Conservation (phyloP, 2,797 vertebrate species). For the Microctenopoma lineatum region DNA sequence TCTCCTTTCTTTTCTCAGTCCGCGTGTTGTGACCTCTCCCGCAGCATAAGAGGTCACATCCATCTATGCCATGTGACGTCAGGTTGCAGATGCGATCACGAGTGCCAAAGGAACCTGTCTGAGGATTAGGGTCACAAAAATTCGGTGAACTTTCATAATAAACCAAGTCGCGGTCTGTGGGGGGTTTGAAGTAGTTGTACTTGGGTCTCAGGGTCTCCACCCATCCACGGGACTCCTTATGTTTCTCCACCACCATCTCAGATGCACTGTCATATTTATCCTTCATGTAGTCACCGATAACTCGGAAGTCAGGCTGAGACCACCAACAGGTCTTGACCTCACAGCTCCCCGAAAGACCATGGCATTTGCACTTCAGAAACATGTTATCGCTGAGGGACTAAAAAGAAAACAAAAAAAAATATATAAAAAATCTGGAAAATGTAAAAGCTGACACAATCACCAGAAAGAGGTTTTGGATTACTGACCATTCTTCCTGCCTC, state of each 20-base stretch:
- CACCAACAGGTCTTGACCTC: conserved; percentile 99
- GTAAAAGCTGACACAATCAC: conserved; percentile 1
- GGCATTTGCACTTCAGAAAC: conserved; percentile 98
- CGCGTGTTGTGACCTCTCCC: conserved; percentile 96
- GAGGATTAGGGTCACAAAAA: conserved; percentile 95
- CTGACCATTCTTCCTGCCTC: conserved; percentile 93
- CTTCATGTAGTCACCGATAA: conserved; percentile 97
- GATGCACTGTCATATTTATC: conserved; percentile 99
- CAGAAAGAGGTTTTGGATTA: not conserved
- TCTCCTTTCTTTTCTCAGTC: conserved; percentile 94
- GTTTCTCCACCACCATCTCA: conserved; percentile 98
- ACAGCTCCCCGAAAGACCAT: conserved; percentile 96
- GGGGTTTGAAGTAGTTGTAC: conserved; percentile 96
- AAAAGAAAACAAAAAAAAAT: conserved; percentile 1
- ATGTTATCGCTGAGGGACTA: conserved; percentile 96
- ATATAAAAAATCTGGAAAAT: conserved; percentile 13
- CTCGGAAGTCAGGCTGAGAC: conserved; percentile 96
- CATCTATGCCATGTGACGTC: conserved; percentile 96
- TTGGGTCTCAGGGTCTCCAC: conserved; percentile 96
- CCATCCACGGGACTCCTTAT: conserved; percentile 96
- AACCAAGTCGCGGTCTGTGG: conserved; percentile 94
- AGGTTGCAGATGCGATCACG: conserved; percentile 94
- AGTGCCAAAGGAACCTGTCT: conserved; percentile 97
- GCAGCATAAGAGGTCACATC: conserved; percentile 96
- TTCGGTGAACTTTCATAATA: conserved; percentile 97